Conservation (phyloP, 2,888 invertebrate genomes). For the Agonopterix subpropinquella region DNA sequence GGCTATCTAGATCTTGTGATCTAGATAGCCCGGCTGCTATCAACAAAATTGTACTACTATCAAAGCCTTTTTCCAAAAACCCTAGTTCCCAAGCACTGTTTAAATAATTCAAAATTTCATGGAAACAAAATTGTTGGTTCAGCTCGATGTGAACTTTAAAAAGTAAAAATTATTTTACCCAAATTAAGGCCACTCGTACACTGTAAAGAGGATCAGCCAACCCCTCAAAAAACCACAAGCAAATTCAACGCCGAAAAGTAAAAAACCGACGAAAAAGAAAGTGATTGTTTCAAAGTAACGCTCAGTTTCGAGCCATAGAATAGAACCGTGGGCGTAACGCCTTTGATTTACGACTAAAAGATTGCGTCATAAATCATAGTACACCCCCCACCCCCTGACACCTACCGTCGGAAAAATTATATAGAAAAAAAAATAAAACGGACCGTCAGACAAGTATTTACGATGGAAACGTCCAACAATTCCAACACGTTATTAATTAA, state of each 20-base stretch:
- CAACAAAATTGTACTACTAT: too few species aligned
- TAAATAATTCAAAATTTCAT: too few species aligned
- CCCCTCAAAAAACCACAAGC: too few species aligned
- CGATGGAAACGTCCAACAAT: constrained; percentile 21
- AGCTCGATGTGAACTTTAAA: too few species aligned
- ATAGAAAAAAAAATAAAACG: constrained; percentile 30
- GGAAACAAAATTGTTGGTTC: too few species aligned
- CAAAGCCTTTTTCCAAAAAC: too few species aligned
- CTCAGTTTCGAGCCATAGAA: constrained; percentile 22
- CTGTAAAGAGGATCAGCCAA: too few species aligned
- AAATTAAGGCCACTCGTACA: too few species aligned
- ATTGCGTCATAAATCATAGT: constrained; percentile 61
- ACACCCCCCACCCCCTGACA: constrained; percentile 26
- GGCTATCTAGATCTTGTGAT: too few species aligned
- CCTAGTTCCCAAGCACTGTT: too few species aligned
- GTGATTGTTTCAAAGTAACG: constrained; percentile 41
- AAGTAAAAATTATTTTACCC: too few species aligned
- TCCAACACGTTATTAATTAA: constrained; percentile 44
- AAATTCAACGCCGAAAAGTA: constrained; percentile 5
- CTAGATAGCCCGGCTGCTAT: too few species aligned
- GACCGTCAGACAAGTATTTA: constrained; percentile 39
- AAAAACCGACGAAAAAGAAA: constrained; percentile 20
- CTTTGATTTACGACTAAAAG: constrained; percentile 68
- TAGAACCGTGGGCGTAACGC: constrained; percentile 29
- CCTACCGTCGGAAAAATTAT: constrained; percentile 37